Conservation (phyloP, 2,888 invertebrate genomes). For the Acleris cristana region DNA sequence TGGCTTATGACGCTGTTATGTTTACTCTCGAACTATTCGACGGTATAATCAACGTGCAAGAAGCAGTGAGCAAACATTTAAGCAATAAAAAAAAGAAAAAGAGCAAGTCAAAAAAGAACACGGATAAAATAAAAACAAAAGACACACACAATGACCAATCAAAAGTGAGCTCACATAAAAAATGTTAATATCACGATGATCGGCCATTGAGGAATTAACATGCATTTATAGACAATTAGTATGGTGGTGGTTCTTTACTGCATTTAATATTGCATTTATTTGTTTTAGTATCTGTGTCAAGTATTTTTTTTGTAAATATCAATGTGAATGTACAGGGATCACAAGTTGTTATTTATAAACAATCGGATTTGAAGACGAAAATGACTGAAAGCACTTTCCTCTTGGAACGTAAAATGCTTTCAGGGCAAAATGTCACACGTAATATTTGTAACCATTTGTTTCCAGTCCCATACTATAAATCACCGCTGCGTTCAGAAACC, state of each 20-base stretch:
- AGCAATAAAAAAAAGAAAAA: conserved; percentile 36
- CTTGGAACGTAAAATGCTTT: conserved; percentile 6
- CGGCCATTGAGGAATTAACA: conserved; percentile 7
- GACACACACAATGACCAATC: conserved; percentile 35
- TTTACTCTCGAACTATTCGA: conserved; percentile 66
- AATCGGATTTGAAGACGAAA: conserved; percentile 27
- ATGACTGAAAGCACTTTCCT: neutral
- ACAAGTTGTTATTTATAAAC: conserved; percentile 8
- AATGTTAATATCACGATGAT: conserved; percentile 6
- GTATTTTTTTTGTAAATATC: conserved; percentile 54
- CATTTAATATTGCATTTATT: conserved; percentile 43
- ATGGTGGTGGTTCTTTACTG: conserved; percentile 43
- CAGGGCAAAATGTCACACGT: conserved; percentile 5
- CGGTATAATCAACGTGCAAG: conserved; percentile 59
- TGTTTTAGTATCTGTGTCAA: conserved; percentile 18
- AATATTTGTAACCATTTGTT: conserved; percentile 16
- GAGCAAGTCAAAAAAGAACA: conserved; percentile 38
- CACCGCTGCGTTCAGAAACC: conserved; percentile 9
- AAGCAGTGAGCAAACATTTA: conserved; percentile 54
- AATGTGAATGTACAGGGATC: conserved; percentile 54
- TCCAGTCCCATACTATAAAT: conserved; percentile 21
- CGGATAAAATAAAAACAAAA: conserved; percentile 7
- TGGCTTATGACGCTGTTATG: conserved; percentile 63
- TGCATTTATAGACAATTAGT: conserved; percentile 32
- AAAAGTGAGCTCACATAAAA: conserved; percentile 28